phyloP scores from a whole-genome alignment of 2,888 invertebrate genomes.

The Acronicta alni region DNA sequence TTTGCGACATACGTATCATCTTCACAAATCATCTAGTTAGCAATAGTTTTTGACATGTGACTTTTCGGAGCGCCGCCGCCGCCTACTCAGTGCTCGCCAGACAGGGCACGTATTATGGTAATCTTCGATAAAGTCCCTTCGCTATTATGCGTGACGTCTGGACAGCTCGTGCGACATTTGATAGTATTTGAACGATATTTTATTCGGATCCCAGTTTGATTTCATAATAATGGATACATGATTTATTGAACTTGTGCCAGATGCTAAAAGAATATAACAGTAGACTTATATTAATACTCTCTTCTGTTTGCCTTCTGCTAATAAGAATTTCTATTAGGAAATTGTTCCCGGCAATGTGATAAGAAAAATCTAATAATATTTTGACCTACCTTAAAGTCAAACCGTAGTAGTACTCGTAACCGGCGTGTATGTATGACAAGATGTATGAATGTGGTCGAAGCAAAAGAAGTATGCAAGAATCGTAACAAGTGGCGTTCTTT shows the following conservation, averaged over 20 bases:
- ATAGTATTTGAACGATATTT: constrained; percentile 19
- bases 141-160: constrained; percentile 35
- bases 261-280: neutral
- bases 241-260: neutral
- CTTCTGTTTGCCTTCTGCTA: too few relatives aligned
- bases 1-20: neutral
- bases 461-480: too few relatives aligned
- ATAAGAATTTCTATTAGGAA: too few relatives aligned
- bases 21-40: neutral
- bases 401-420: too few relatives aligned
- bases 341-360: too few relatives aligned
- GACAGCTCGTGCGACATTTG: constrained; percentile 15
- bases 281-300: too few relatives aligned
- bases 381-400: too few relatives aligned
- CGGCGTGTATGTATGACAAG: too few relatives aligned
- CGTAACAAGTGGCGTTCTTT: too few relatives aligned
- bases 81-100: constrained; percentile 29
- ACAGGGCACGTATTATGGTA: constrained; percentile 45
- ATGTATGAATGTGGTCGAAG: too few relatives aligned
- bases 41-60: neutral
- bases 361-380: too few relatives aligned
- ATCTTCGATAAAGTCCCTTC: constrained; percentile 33
- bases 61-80: constrained; percentile 4
- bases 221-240: neutral
- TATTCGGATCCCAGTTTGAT: neutral